Percentiles rank a stretch among this genome's conserved stretches.
These are phyloP conservation scores for Arge pagana DNA, from an alignment of 2,888 invertebrate species.

Conservation along the genomic window DNA sequence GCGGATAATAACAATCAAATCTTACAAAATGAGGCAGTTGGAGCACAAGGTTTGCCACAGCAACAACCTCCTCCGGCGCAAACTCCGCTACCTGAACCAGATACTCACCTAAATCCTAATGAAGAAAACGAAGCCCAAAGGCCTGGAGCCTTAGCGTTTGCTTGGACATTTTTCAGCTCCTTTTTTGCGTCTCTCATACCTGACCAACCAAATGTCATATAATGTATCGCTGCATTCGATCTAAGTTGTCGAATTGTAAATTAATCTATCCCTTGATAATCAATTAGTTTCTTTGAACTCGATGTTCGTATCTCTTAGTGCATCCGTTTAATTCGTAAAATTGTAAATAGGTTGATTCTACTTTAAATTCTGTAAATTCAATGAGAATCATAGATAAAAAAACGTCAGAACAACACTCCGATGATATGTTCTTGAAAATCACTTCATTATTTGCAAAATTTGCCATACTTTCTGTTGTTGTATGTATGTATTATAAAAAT, in stretches of 20 bases:
- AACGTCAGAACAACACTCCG: no score
- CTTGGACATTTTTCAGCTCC: slow-evolving; percentile 89
- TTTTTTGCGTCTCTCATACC: slow-evolving; percentile 95
- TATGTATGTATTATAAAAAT: no score
- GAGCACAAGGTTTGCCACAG: slow-evolving; percentile 37
- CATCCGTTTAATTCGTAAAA: no score
- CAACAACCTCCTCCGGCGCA: slow-evolving; percentile 41
- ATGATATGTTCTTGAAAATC: no score
- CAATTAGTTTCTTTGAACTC: no score
- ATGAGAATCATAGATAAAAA: no score
- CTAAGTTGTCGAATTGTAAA: slow-evolving; percentile 23
- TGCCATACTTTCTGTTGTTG: no score
- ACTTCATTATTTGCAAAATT: no score
- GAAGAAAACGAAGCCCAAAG: slow-evolving; percentile 60
- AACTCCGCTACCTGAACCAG: slow-evolving; percentile 37
- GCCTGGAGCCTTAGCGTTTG: slow-evolving; percentile 72
- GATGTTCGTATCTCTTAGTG: no score
- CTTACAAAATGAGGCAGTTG: slow-evolving; percentile 38
- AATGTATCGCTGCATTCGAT: slow-evolving; percentile 33
- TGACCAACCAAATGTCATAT: slow-evolving; percentile 74
- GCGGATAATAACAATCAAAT: slow-evolving; percentile 47
- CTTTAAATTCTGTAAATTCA: no score
- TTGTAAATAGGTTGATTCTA: no score
- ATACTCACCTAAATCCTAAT: slow-evolving; percentile 48
- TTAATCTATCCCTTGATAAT: slow-evolving; percentile 24